Evolutionary conservation across 2,888 invertebrate species (phyloP), one percentile per base, ranked within the genome.

Genomic region (Polylopha cassiicola): DNA sequence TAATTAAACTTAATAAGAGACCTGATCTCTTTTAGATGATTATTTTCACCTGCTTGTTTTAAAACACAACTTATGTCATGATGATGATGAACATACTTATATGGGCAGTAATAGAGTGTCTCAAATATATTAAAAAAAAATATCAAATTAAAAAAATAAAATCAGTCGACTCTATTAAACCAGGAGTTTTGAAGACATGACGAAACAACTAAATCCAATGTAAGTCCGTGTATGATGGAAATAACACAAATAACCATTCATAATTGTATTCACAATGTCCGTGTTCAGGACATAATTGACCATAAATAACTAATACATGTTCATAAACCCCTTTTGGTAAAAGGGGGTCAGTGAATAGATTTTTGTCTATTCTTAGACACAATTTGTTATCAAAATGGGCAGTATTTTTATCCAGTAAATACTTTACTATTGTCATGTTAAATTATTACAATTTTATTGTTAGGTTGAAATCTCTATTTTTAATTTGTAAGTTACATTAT

Each of bases 241-340:
- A 62, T 53, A 50, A 39, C 50, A 48, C 59, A 73, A 71, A 76
- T 73, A 68, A 55, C 60, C 69, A 61, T 50, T 58, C 58, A 70
- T 69, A 69, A 73, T 68, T 36, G 20, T 30, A 41, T 41, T 63
- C 58, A 58, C 55, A 52, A 63, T 48, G 67, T 67, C 68, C 71
- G 55, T 75, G 71, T 58, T 53, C 60, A 58, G 63, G 71, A 75
- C 75, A 77, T 84, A 84, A 84, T 82, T 84, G 79, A 78, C 79
- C 82, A 82, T 82, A 81, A 81, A 84, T 82, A 81, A 80, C 65
- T 61, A 76, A 73, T 72, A 81, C 65, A 70, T 80, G 79, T 82
- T 73, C 65, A 65, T 6, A 30, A n/a, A 16, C 63, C 66, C 70
- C 65, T 50, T 58, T 46, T 43, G 53, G 50, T 51, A 54, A 51